These are phyloP conservation scores for Trogon surrucura DNA, from an alignment of 2,113 vertebrate genomes.

Conservation along the genomic window DNA sequence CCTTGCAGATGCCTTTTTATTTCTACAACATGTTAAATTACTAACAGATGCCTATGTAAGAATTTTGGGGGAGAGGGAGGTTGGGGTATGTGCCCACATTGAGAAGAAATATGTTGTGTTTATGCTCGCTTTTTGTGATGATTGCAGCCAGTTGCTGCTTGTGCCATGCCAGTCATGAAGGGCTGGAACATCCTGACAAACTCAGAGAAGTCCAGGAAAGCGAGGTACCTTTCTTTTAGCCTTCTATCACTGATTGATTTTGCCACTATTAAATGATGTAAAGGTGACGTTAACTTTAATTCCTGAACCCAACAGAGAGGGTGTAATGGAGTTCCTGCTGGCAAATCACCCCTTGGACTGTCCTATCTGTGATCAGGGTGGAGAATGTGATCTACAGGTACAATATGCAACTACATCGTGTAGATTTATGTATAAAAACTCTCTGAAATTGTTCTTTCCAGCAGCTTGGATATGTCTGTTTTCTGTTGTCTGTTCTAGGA, in stretches of 20 bases:
- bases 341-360: slow-evolving; percentile 96
- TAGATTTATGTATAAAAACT: background rate
- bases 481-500: slow-evolving; percentile 79
- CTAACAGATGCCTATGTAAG: background rate
- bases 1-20: background rate
- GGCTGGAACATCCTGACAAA: slow-evolving; percentile 97
- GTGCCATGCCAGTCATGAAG: slow-evolving; percentile 98
- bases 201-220: slow-evolving; percentile 93
- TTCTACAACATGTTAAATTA: background rate
- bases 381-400: slow-evolving; percentile 98
- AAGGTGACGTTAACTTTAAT: background rate
- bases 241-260: background rate
- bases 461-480: background rate
- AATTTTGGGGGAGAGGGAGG: background rate
- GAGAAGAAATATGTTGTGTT: background rate
- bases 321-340: slow-evolving; percentile 95
- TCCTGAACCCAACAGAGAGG: slow-evolving; percentile 82
- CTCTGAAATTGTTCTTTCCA: background rate
- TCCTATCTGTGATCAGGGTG: slow-evolving; percentile 96
- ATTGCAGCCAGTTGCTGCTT: slow-evolving; percentile 92
- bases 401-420: background rate
- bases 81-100: background rate
- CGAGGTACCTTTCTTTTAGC: slow-evolving; percentile 80
- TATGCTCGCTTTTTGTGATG: slow-evolving; percentile 13
- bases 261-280: background rate